phyloP scores from a whole-genome alignment of 2,888 invertebrate genomes.

The Ennomos fuscantarius region DNA sequence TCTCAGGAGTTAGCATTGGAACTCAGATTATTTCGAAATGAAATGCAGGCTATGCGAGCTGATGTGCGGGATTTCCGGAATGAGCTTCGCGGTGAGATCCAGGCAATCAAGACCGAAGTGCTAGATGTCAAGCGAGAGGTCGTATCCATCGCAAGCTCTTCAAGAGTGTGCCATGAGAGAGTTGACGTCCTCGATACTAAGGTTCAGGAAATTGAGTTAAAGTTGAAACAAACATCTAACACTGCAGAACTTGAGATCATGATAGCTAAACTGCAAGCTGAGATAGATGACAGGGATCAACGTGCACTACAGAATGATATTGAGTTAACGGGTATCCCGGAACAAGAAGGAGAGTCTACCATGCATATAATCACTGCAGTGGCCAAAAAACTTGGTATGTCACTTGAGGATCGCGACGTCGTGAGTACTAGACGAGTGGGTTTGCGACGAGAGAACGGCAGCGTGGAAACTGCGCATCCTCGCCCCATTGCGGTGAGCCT shows the following conservation, averaged over 20 bases:
- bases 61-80: not conserved
- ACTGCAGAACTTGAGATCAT: not conserved
- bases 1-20: not conserved
- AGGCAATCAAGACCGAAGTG: too few species aligned
- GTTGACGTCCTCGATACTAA: not conserved
- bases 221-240: not conserved
- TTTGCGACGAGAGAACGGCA: not conserved
- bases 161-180: not conserved
- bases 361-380: constrained; percentile 4
- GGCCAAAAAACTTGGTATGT: constrained; percentile 2
- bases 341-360: constrained; percentile 3
- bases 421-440: not conserved
- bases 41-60: not conserved
- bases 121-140: not conserved
- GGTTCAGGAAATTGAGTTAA: not conserved
- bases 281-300: not conserved
- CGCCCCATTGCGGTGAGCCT: constrained; percentile 2
- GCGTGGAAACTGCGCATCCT: not conserved
- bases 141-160: not conserved
- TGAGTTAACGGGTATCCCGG: constrained; percentile 4
- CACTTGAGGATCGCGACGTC: not conserved
- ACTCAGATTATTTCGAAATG: not conserved
- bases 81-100: too few species aligned
- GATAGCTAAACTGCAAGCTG: constrained; percentile 1
- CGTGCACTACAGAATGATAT: not conserved